phyloP scores from a whole-genome alignment of 2,797 vertebrate genomes.

The Mycteria americana region DNA sequence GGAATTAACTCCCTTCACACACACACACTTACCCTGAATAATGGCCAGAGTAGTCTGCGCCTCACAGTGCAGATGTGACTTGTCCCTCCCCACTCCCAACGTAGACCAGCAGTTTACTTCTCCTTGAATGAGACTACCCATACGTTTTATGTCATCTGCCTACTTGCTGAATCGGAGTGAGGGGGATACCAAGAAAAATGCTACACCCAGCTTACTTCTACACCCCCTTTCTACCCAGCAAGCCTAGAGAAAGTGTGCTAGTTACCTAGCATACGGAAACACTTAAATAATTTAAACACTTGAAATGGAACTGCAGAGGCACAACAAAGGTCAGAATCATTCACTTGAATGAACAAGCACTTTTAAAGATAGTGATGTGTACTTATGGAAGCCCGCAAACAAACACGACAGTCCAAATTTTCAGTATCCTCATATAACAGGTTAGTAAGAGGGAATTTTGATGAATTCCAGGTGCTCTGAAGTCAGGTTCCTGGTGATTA shows the following conservation, averaged over 20 bases:
- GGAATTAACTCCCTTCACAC: conserved; percentile 36
- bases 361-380: background rate
- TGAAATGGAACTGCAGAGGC: background rate
- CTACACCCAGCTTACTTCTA: background rate
- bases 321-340: background rate
- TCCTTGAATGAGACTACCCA: background rate
- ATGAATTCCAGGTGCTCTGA: background rate
- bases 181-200: background rate
- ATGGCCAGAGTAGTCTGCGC: background rate
- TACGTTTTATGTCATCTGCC: background rate
- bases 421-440: background rate
- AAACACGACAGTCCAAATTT: background rate
- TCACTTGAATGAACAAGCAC: background rate
- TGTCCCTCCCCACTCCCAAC: background rate
- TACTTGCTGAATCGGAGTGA: background rate
- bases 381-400: background rate
- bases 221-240: background rate
- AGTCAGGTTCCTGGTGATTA: background rate
- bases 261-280: background rate
- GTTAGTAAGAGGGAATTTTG: background rate
- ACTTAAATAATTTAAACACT: conserved; percentile 27
- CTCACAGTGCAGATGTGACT: background rate
- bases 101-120: background rate
- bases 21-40: background rate
- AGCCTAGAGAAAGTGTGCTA: background rate